Percentiles rank a stretch among this genome's conserved stretches.
phyloP scores from a whole-genome alignment of 2,113 vertebrate species.

The Addax nasomaculatus region DNA sequence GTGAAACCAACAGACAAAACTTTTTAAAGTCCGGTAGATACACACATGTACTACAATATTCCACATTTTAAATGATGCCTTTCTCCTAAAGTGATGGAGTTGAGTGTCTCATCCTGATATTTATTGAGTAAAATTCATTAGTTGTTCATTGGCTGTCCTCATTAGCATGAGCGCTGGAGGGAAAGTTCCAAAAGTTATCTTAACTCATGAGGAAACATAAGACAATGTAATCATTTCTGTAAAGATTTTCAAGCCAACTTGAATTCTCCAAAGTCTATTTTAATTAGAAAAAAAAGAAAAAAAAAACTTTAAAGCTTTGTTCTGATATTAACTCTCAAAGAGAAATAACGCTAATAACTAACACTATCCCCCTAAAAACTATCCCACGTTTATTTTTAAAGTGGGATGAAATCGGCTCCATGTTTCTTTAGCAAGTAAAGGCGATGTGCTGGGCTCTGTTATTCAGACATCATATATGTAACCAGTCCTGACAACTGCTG shows the following conservation, averaged over 20 bases:
- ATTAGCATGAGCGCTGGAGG: neutral
- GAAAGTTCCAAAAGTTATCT: neutral
- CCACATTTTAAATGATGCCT: neutral
- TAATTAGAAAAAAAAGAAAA: neutral
- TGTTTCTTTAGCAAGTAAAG: slow-evolving; percentile 31
- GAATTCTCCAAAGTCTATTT: neutral
- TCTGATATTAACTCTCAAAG: slow-evolving; percentile 5
- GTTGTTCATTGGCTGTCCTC: neutral
- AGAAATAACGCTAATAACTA: slow-evolving; percentile 38
- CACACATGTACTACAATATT: too few species aligned
- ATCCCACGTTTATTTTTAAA: slow-evolving; percentile 25
- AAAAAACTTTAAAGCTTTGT: neutral
- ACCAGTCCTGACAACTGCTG: slow-evolving; percentile 85
- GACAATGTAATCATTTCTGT: neutral
- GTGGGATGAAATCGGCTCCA: neutral
- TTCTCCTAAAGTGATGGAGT: neutral
- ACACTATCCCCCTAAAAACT: neutral
- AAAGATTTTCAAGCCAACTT: neutral
- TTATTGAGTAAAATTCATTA: neutral
- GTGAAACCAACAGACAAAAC: neutral
- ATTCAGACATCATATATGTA: slow-evolving; percentile 83
- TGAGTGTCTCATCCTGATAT: neutral
- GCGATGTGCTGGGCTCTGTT: slow-evolving; percentile 66
- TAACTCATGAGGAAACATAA: neutral
- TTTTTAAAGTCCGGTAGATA: neutral